These are phyloP conservation scores for Ptychoptera albimana DNA, from an alignment of 2,888 invertebrate species.

Conservation along the genomic window DNA sequence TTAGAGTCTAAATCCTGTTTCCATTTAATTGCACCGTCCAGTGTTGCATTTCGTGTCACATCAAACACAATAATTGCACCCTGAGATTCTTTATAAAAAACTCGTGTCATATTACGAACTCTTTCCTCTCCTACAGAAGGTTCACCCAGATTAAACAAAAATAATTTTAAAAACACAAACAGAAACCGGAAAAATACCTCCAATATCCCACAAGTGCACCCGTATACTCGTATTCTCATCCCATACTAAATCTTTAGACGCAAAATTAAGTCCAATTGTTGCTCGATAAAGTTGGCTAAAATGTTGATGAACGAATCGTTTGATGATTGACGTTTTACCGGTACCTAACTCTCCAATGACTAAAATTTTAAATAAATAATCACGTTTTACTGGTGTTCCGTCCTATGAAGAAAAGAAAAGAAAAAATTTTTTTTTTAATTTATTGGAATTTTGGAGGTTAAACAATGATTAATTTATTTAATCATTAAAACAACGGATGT, in stretches of 20 bases:
- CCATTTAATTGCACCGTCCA: conserved; percentile 93
- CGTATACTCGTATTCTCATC: conserved; percentile 85
- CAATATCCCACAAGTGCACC: conserved; percentile 84
- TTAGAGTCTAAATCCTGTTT: conserved; percentile 95
- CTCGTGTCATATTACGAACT: conserved; percentile 97
- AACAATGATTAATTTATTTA: no score
- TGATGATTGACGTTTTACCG: conserved; percentile 92
- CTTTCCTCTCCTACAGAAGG: conserved; percentile 72
- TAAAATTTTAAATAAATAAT: conserved; percentile 93
- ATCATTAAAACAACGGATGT: no score
- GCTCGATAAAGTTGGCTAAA: conserved; percentile 98
- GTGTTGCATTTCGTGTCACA: conserved; percentile 75
- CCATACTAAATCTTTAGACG: conserved; percentile 92
- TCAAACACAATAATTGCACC: conserved; percentile 96
- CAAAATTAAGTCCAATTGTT: conserved; percentile 98
- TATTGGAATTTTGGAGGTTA: no score
- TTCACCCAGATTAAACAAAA: not conserved
- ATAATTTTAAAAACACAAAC: conserved; percentile 5
- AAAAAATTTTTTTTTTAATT: no score
- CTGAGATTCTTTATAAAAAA: conserved; percentile 98
- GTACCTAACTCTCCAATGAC: conserved; percentile 78
- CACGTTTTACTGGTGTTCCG: conserved; percentile 53
- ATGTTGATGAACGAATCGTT: conserved; percentile 96
- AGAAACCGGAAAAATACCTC: conserved; percentile 14
- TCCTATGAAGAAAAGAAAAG: conserved; percentile 17